Conservation (phyloP, 2,113 vertebrate genomes). For the Cryptotis parvus region DNA sequence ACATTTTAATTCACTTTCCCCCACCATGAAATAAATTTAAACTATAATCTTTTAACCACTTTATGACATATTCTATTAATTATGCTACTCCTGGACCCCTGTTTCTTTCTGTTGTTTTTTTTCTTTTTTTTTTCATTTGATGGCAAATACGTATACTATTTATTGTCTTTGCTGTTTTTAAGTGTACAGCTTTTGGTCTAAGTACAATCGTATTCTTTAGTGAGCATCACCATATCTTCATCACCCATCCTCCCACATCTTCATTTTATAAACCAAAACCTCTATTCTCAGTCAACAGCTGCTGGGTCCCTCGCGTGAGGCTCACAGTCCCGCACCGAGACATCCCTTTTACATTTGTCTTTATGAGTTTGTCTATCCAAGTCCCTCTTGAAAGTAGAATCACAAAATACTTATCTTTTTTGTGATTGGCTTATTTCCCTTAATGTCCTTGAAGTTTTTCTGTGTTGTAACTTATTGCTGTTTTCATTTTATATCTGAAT, state of each 20-base stretch:
- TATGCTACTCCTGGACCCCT: background rate
- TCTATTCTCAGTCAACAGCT: background rate
- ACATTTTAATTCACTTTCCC: conserved; percentile 29
- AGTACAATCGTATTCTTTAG: background rate
- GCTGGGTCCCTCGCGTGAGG: too few species aligned
- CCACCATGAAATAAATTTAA: conserved; percentile 20
- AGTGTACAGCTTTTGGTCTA: background rate
- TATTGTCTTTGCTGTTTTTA: background rate
- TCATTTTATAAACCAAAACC: conserved; percentile 16
- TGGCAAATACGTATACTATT: background rate
- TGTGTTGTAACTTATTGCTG: background rate
- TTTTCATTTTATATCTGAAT: conserved; percentile 15
- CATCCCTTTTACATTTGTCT: background rate
- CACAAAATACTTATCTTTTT: conserved; percentile 3
- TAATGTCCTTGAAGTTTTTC: background rate
- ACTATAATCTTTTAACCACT: background rate
- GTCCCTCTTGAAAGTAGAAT: conserved; percentile 9
- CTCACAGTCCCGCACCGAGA: background rate
- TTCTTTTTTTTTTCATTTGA: background rate
- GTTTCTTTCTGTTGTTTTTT: background rate
- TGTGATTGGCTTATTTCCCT: conserved; percentile 3
- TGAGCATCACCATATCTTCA: background rate
- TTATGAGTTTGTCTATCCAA: conserved; percentile 4
- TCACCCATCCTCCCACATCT: background rate
- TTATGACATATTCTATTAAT: background rate